Percentiles rank a stretch among this genome's conserved stretches.
Evolutionary conservation across 2,113 vertebrate genomes (phyloP).

Genomic region (Antigone vipio): DNA sequence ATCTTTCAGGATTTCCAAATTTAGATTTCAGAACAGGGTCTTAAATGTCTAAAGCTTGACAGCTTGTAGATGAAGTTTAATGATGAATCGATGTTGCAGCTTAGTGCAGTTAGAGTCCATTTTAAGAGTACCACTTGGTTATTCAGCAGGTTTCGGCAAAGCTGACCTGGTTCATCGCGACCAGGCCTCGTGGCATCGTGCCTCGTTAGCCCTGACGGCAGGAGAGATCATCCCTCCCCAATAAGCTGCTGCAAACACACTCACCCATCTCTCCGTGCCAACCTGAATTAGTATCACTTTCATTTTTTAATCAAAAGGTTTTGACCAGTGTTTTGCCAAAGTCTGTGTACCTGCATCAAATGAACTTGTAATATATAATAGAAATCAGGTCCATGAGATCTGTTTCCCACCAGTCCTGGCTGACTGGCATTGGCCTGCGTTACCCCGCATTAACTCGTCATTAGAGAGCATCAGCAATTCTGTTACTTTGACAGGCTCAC

Average conservation of each 20-base stretch:
- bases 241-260: accelerated
- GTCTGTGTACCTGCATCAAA: not conserved
- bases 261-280: not conserved
- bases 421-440: not conserved
- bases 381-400: not conserved
- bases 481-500: not conserved
- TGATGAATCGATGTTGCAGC: not conserved
- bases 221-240: not conserved
- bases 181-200: not conserved
- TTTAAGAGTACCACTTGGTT: not conserved
- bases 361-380: not conserved
- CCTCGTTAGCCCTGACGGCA: accelerated
- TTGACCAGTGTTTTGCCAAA: not conserved
- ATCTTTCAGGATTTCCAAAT: not conserved
- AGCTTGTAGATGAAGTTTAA: not conserved
- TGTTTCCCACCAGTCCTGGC: not conserved
- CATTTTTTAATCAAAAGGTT: not conserved
- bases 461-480: not conserved
- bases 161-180: accelerated
- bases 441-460: not conserved
- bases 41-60: not conserved
- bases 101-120: not conserved
- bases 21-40: not conserved
- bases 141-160: not conserved
- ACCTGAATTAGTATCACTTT: not conserved